Percentiles rank a stretch among this genome's conserved stretches.
Conservation (phyloP, 2,888 invertebrate genomes). For the Drosophila cognata region DNA sequence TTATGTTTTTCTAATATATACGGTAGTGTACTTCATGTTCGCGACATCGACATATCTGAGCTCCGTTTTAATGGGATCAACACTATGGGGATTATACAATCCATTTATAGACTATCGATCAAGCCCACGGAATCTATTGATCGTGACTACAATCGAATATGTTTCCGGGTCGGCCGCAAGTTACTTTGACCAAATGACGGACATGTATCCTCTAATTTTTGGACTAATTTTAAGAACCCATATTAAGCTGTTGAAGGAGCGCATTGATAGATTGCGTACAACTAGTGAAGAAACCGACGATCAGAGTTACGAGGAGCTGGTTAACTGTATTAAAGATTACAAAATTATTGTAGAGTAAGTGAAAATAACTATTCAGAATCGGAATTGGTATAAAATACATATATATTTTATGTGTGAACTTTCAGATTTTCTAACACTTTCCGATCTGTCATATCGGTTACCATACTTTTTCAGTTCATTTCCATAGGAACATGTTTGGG, state of each 20-base stretch:
- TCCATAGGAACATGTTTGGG: slow-evolving; percentile 51
- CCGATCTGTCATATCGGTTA: slow-evolving; percentile 39
- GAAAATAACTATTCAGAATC: background rate
- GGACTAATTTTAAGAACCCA: slow-evolving; percentile 35
- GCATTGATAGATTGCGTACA: slow-evolving; percentile 31
- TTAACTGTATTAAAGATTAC: slow-evolving; percentile 50
- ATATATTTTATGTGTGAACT: background rate
- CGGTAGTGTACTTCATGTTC: slow-evolving; percentile 18
- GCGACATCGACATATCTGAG: slow-evolving; percentile 25
- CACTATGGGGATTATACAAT: slow-evolving; percentile 49
- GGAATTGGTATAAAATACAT: background rate
- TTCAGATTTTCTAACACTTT: slow-evolving; percentile 37
- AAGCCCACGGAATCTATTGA: slow-evolving; percentile 23
- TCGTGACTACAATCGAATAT: slow-evolving; percentile 18
- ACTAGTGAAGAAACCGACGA: background rate
- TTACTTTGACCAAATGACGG: slow-evolving; percentile 21
- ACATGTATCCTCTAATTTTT: slow-evolving; percentile 35
- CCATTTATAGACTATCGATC: slow-evolving; percentile 38
- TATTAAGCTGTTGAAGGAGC: slow-evolving; percentile 24
- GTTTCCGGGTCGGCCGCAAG: background rate
- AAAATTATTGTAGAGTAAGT: slow-evolving; percentile 44
- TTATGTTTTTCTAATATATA: slow-evolving; percentile 31
- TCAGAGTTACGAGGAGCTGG: slow-evolving; percentile 26
- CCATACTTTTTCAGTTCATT: slow-evolving; percentile 55
- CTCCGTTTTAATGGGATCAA: slow-evolving; percentile 23